Base-by-base conservation (phyloP, 2,888 invertebrate species). In the Barypeithes pellucidus region DNA sequence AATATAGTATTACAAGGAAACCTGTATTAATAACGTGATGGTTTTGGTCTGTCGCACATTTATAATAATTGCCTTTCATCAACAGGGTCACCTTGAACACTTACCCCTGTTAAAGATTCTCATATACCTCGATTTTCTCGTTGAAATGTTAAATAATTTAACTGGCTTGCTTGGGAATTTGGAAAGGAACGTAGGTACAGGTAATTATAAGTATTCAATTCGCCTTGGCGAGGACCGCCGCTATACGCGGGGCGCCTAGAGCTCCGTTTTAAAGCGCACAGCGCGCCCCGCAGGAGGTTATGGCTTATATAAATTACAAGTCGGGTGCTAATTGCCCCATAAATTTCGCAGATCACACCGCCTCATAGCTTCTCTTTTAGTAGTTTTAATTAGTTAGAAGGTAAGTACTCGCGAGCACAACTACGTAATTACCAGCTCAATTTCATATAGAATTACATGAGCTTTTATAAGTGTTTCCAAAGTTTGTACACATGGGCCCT, bases 261-360 rank as follows among this genome's bases (percentile, higher is more conserved):
- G 16, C 54, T 29, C 5, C 12, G 12, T 52, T 52, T 11, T 7
- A 33, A 57, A 57, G 54, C 72, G 69, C 79, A 76, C 78, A 76
- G 79, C 78, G 79, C 79, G 80, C 79, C 80, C 80, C 80, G 80
- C 33, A 33, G 54, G 33, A 57, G 54, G 54, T 57, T 57, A 57
- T 79, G 78, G 79, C 81, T 79, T 80, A 80, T 80, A 81, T 82
- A 82, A 81, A 82, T 82, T 82, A 81, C 81, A 78, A 80, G 79
- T 78, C 79, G 81, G 80, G 81, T 80, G 81, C 82, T 82, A 82
- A 81, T 82, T 81, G 80, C 81, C 78, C 76, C 80, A 82, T 82
- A 81, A 82, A 82, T 82, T 77, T 79, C 75, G 77, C 73, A 75
- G 77, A 76, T 75, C 76, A 76, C 75, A 73, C 77, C 75, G 75